These are phyloP conservation scores for Pseudeuparius sepicola DNA, from an alignment of 2,888 invertebrate species.

Conservation along the genomic window DNA sequence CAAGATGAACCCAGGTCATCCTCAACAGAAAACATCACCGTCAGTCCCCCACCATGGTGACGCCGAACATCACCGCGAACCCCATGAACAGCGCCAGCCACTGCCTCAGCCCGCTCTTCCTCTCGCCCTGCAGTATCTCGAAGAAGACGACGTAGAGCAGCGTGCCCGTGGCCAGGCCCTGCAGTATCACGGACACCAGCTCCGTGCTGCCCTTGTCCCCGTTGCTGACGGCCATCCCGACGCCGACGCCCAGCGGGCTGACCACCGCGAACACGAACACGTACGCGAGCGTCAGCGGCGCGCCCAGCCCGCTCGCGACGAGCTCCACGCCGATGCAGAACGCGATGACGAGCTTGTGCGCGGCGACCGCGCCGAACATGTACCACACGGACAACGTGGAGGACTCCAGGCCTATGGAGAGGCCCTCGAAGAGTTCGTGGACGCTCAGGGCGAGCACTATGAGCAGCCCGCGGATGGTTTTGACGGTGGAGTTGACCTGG, in stretches of 20 bases:
- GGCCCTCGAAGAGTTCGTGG: constrained; percentile 79
- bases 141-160: constrained; percentile 94
- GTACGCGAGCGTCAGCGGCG: constrained; percentile 52
- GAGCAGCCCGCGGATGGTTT: constrained; percentile 56
- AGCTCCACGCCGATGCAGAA: constrained; percentile 83
- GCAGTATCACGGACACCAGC: constrained; percentile 54
- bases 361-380: constrained; percentile 74
- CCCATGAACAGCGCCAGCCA: constrained; percentile 58
- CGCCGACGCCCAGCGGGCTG: constrained; percentile 70
- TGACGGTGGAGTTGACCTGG: constrained; percentile 30
- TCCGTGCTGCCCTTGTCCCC: constrained; percentile 48
- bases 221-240: constrained; percentile 57
- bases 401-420: constrained; percentile 69
- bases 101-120: constrained; percentile 51
- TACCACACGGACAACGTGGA: constrained; percentile 56
- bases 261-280: constrained; percentile 69
- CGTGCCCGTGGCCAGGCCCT: constrained; percentile 87
- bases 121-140: constrained; percentile 66
- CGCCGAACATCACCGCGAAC: constrained; percentile 59
- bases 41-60: too few relatives aligned
- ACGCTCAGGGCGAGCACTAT: constrained; percentile 76
- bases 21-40: too few relatives aligned
- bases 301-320: constrained; percentile 58
- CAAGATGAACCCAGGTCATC: too few relatives aligned
- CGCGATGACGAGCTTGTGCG: constrained; percentile 78